Evolutionary conservation across 2,888 invertebrate genomes (phyloP).

Genomic region (Loripinus fragilis): DNA sequence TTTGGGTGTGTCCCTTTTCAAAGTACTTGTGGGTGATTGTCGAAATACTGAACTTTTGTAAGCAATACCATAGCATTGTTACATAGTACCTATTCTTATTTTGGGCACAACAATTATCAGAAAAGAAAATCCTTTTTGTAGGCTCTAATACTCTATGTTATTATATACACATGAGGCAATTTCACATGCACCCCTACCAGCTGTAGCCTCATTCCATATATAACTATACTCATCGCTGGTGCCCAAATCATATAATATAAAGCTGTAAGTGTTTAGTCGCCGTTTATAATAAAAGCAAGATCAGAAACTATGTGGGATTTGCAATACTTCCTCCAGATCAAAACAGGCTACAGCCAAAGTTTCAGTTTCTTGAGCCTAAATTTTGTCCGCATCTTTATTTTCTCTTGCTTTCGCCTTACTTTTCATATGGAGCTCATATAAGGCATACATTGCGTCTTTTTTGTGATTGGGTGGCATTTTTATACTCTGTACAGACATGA

Average conservation of each 20-base stretch:
- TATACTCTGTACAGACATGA: constrained; percentile 5
- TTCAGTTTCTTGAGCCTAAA: too few relatives aligned
- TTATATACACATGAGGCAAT: neutral
- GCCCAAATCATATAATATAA: too few relatives aligned
- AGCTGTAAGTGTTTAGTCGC: too few relatives aligned
- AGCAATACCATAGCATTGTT: too few relatives aligned
- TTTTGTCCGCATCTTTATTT: neutral
- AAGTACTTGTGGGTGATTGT: constrained; percentile 46
- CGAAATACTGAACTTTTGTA: constrained; percentile 19
- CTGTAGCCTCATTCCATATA: too few relatives aligned
- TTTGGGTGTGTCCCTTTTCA: constrained; percentile 22
- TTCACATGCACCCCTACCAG: too few relatives aligned
- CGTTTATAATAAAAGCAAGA: too few relatives aligned
- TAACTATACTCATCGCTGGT: too few relatives aligned
- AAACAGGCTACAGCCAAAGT: too few relatives aligned
- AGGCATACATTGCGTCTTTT: neutral
- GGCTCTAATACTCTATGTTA: neutral
- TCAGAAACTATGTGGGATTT: neutral
- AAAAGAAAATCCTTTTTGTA: constrained; percentile 28
- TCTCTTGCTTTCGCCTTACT: neutral
- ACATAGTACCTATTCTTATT: too few relatives aligned
- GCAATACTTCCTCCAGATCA: constrained; percentile 11
- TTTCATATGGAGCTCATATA: neutral
- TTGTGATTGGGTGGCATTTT: constrained; percentile 12
- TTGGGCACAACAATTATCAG: too few relatives aligned